A percentile compares a stretch with the other conserved stretches of the same genome.
phyloP scores from a whole-genome alignment of 2,797 vertebrate species.

The Hapalemur alaotrensis region DNA sequence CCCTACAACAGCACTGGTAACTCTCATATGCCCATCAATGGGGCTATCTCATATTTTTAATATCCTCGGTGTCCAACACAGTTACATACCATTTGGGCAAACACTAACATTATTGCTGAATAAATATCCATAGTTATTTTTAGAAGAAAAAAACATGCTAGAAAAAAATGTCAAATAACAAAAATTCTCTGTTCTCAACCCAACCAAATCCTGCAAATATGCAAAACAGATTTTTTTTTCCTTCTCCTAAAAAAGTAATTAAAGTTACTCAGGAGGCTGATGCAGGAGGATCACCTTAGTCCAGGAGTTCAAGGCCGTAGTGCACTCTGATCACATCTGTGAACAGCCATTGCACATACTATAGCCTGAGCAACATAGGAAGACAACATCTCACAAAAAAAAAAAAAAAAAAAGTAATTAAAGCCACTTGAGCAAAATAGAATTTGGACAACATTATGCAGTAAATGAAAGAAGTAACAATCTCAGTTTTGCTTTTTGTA shows the following conservation, averaged over 20 bases:
- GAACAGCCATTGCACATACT: neutral
- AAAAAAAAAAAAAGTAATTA: slow-evolving; percentile 43
- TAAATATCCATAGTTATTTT: slow-evolving; percentile 42
- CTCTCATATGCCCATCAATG: neutral
- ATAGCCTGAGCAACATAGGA: neutral
- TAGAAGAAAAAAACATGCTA: slow-evolving; percentile 14
- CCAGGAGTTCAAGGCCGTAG: neutral
- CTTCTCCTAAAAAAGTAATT: slow-evolving; percentile 52
- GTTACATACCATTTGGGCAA: neutral
- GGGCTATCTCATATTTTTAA: neutral
- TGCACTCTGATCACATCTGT: neutral
- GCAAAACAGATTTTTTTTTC: neutral
- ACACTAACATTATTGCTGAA: neutral
- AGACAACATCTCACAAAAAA: neutral
- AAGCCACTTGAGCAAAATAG: slow-evolving; percentile 62
- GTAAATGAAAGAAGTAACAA: slow-evolving; percentile 77
- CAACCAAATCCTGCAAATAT: slow-evolving; percentile 40
- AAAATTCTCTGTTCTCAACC: slow-evolving; percentile 9
- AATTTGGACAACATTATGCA: slow-evolving; percentile 70
- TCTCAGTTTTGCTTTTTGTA: slow-evolving; percentile 77
- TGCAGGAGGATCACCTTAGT: neutral
- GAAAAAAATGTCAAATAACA: neutral
- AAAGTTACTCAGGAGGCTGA: neutral
- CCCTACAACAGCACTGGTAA: neutral
- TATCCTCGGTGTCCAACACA: neutral